A percentile compares a stretch with the other conserved stretches of the same genome.
Conservation (phyloP, 2,113 vertebrate species). For the Andinoacara biseriatus region DNA sequence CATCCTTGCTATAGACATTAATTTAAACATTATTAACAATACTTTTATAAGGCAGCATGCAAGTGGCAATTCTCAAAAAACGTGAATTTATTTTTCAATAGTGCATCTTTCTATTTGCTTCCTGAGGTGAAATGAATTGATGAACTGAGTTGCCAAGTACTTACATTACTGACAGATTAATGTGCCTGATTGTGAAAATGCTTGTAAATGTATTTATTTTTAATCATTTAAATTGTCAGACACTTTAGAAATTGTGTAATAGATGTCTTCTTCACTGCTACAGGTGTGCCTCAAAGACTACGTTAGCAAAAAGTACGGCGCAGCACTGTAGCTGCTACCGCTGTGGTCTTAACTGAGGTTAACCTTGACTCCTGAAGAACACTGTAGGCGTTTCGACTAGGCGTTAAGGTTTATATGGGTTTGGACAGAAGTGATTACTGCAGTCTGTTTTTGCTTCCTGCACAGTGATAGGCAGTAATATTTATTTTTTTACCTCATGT, state of each 20-base stretch:
- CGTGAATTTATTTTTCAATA: not conserved
- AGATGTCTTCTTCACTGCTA: not conserved
- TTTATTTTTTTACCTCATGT: slow-evolving; percentile 5
- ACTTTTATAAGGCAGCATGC: not conserved
- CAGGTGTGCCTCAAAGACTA: not conserved
- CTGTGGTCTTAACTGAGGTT: slow-evolving; percentile 34
- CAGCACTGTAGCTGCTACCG: not conserved
- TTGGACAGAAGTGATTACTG: slow-evolving; percentile 15
- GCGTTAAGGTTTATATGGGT: not conserved
- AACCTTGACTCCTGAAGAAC: slow-evolving; percentile 5
- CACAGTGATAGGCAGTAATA: slow-evolving; percentile 8
- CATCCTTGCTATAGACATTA: not conserved
- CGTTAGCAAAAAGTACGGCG: not conserved
- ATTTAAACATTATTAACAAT: not conserved
- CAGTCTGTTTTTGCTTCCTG: slow-evolving; percentile 30
- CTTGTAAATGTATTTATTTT: not conserved
- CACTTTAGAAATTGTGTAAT: not conserved
- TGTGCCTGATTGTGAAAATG: not conserved
- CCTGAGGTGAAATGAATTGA: not conserved
- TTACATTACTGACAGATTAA: not conserved
- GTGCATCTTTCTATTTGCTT: not conserved
- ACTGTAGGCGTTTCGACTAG: not conserved
- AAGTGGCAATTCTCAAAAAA: not conserved
- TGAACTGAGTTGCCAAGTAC: not conserved
- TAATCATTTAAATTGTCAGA: not conserved